These are phyloP conservation scores for Gila robusta DNA, from an alignment of 2,797 vertebrate species.

Conservation along the genomic window DNA sequence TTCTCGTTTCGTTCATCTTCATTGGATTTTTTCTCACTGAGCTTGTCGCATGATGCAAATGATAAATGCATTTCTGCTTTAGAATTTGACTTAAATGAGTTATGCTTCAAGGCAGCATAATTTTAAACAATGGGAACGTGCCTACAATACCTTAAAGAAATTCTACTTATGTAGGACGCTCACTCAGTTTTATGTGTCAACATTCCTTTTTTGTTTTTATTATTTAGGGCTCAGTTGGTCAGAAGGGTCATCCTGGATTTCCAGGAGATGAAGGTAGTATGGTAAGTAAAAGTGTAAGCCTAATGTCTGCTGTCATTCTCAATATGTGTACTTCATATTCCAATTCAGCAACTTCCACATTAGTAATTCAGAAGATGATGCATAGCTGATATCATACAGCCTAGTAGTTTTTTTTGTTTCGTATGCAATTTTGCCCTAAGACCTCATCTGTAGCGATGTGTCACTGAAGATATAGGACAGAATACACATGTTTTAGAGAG, in stretches of 20 bases:
- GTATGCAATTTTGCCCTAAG: not conserved
- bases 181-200: not conserved
- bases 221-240: slow-evolving; percentile 79
- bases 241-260: slow-evolving; percentile 81
- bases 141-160: not conserved
- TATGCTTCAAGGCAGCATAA: too few relatives aligned
- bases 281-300: slow-evolving; percentile 75
- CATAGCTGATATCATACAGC: not conserved
- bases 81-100: not conserved
- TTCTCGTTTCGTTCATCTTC: not conserved
- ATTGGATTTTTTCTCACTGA: not conserved
- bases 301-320: not conserved
- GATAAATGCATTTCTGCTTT: not conserved
- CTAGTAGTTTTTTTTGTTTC: not conserved
- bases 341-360: not conserved
- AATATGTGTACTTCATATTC: not conserved
- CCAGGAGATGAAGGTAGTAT: slow-evolving; percentile 86
- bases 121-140: not conserved
- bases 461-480: not conserved
- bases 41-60: not conserved
- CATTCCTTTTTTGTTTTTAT: not conserved
- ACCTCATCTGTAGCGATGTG: not conserved
- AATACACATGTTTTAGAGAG: not conserved
- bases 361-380: too few relatives aligned
- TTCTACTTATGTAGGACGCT: not conserved